Evolutionary conservation across 1,140 invertebrate species (phyloP), one percentile per base, ranked within the genome.

Genomic region (Lasioglossum baleicum): DNA sequence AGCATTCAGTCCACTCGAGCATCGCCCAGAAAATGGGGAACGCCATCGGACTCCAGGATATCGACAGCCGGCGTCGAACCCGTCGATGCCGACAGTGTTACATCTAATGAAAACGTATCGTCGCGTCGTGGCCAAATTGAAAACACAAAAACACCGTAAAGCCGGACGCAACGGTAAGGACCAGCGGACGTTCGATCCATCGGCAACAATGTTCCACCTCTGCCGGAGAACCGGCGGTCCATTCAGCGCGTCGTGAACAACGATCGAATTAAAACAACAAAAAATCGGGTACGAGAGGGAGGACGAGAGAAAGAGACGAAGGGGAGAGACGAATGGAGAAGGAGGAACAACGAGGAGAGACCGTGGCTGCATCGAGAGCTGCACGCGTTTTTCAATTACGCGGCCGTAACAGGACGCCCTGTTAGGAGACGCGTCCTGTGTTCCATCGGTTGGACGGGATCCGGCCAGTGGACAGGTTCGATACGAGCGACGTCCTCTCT

Each of bases 321-420:
- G 17, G 51, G 4, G 15, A 20, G 15, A 53, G 17, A 53, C 51
- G 51, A 3, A 53, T 15, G 51, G 51, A 69, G 42, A 53, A 76
- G 40, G 26, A 61, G 68, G 26, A 51, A n/a, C 51, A 20, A 20
- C 13, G 51, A 20, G 51, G 51, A 53, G 51, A 53, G 51, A 53
- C 51, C 51, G 51, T 20, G 42, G 17, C 17, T 31, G 17, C 67
- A 15, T 51, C 69, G 71, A 80, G 31, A 80, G 31, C 72, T 60
- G 61, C 73, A 56, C 40, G 75, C 77, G 65, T 76, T 83, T 85
- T 85, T 83, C 73, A 85, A 80, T 84, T 80, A 75, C 58, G 61
- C 17, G 53, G 17, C 61, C 31, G 73, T 75, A 67, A 68, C 58
- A 68, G 53, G 65, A 26, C 74, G n/a, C 58, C 58, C 51, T 42